phyloP scores from a whole-genome alignment of 64 coral and sea anemone genomes.

The Cladopsammia gracilis region DNA sequence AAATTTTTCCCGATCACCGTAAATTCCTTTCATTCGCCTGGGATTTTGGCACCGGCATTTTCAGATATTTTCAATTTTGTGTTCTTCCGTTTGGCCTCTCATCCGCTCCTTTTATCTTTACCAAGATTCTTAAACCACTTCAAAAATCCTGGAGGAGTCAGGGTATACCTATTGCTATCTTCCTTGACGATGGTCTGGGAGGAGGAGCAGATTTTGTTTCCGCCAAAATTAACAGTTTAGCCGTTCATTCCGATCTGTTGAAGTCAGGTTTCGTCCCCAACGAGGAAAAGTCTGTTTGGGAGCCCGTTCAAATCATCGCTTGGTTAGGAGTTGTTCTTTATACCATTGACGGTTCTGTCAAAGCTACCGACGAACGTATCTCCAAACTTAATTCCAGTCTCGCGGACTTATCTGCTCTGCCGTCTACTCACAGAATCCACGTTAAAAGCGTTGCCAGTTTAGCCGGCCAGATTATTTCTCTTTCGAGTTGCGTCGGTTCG shows the following conservation, averaged over 20 bases:
- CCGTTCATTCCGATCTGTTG: not conserved
- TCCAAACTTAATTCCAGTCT: constrained; percentile 7
- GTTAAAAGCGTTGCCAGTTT: constrained; percentile 33
- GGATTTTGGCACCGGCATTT: not conserved
- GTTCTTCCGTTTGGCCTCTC: constrained; percentile 43
- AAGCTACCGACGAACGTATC: constrained; percentile 39
- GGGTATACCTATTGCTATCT: constrained; percentile 20
- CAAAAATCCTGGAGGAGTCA: not conserved
- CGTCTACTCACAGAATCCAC: constrained; percentile 27
- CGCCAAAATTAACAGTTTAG: not conserved
- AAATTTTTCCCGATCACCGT: constrained; percentile 8
- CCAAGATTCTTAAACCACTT: not conserved
- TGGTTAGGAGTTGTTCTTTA: constrained; percentile 48
- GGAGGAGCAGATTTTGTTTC: not conserved
- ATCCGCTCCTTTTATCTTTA: constrained; percentile 31
- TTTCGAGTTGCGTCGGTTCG: constrained; percentile 40
- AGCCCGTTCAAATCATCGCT: constrained; percentile 49
- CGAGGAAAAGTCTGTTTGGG: constrained; percentile 34
- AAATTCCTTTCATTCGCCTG: not conserved
- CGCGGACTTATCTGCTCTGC: not conserved
- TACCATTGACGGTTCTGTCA: constrained; percentile 20
- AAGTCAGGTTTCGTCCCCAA: constrained; percentile 61
- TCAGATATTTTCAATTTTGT: constrained; percentile 46
- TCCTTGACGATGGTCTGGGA: constrained; percentile 27
- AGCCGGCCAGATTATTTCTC: constrained; percentile 62